A percentile compares a stretch with the other conserved stretches of the same genome.
phyloP scores from a whole-genome alignment of 2,113 vertebrate genomes.

The Tragelaphus scriptus region DNA sequence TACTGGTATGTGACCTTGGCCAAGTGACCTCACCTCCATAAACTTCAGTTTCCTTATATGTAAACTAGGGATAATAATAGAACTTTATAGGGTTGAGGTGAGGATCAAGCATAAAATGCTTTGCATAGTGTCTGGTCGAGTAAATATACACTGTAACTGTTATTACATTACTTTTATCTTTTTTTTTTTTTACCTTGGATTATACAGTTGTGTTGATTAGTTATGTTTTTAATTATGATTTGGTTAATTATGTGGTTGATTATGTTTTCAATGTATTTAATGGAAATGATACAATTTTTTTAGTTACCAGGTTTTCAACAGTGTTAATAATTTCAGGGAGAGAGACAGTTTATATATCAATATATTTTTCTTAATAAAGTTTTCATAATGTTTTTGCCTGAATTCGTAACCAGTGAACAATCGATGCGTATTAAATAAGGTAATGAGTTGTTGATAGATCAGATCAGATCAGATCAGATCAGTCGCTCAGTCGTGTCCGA shows the following conservation, averaged over 20 bases:
- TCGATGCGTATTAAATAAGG: neutral
- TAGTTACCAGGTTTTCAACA: neutral
- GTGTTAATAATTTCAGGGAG: neutral
- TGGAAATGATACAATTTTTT: neutral
- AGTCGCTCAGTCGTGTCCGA: too few species aligned
- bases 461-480: too few species aligned
- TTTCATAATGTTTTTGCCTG: neutral
- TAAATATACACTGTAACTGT: neutral
- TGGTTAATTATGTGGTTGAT: neutral
- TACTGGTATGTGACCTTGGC: neutral
- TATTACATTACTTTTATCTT: neutral
- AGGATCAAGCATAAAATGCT: neutral
- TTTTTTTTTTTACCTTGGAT: neutral
- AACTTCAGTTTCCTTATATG: neutral
- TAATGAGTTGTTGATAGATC: neutral
- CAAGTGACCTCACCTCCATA: neutral
- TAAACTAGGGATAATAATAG: neutral
- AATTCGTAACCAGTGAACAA: neutral
- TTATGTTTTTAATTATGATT: neutral
- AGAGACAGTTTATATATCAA: neutral
- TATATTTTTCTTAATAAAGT: conserved; percentile 9
- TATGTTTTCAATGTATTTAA: neutral
- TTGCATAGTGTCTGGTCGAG: neutral
- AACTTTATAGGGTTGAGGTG: neutral
- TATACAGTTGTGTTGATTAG: neutral